A percentile compares a stretch with the other conserved stretches of the same genome.
Conservation (phyloP, 2,113 vertebrate genomes). For the Zapornia atra region DNA sequence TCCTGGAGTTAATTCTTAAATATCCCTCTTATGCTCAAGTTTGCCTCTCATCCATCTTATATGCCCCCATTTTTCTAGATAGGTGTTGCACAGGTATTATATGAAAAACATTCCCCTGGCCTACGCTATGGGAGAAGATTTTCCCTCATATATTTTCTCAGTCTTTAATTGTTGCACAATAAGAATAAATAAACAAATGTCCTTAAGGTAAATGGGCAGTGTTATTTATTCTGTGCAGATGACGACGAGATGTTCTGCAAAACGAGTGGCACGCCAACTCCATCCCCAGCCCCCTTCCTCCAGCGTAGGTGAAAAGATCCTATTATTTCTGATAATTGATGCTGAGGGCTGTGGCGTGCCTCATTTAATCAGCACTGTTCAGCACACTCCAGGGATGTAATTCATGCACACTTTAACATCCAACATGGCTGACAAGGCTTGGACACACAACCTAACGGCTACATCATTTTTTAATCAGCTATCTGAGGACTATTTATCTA, state of each 20-base stretch:
- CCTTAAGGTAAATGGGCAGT: background rate
- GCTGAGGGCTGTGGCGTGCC: slow-evolving; percentile 63
- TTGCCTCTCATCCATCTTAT: accelerated
- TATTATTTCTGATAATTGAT: slow-evolving; percentile 66
- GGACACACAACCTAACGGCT: background rate
- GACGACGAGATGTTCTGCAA: background rate
- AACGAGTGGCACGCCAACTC: background rate
- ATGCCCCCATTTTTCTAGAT: background rate
- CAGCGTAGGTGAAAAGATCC: slow-evolving; percentile 40
- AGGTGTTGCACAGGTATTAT: background rate
- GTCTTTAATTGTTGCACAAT: background rate
- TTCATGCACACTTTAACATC: slow-evolving; percentile 15
- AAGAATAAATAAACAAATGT: background rate
- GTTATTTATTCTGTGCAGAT: background rate
- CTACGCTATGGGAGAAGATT: background rate
- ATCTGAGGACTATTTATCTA: slow-evolving; percentile 43
- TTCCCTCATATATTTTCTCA: background rate
- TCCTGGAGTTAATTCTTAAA: background rate
- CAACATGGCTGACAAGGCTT: slow-evolving; percentile 40
- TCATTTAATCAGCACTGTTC: slow-evolving; percentile 43
- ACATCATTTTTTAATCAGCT: slow-evolving; percentile 54
- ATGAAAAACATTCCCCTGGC: background rate
- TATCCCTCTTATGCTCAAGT: background rate
- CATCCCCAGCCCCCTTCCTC: slow-evolving; percentile 42
- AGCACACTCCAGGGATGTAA: slow-evolving; percentile 27